Percentiles rank a stretch among this genome's conserved stretches.
Evolutionary conservation across 92 coral and sea anemone genomes (phyloP).

Genomic region (Epizoanthus illoricatus): DNA sequence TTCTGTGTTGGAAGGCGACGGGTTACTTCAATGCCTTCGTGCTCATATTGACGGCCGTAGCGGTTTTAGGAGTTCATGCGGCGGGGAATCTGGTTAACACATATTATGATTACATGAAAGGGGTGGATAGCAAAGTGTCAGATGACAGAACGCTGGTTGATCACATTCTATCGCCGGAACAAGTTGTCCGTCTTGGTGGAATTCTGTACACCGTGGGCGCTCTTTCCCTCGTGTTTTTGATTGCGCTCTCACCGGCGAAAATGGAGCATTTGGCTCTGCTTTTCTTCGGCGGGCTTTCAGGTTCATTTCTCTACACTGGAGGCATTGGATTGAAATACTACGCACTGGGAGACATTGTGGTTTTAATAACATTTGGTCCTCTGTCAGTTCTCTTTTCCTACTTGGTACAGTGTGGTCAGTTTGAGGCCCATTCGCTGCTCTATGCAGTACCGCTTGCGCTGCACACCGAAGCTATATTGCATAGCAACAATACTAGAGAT

Average conservation of each 20-base stretch:
- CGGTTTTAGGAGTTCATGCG: constrained; percentile 95
- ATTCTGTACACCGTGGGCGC: constrained; percentile 78
- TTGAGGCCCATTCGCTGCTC: constrained; percentile 65
- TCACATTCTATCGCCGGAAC: constrained; percentile 81
- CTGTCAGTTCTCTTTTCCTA: constrained; percentile 91
- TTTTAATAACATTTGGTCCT: constrained; percentile 93
- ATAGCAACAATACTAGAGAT: constrained; percentile 94
- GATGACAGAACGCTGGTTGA: constrained; percentile 97
- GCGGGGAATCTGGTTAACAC: constrained; percentile 97
- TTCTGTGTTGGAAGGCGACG: constrained; percentile 87
- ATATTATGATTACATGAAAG: constrained; percentile 91
- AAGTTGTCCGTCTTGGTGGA: constrained; percentile 92
- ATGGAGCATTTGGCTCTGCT: constrained; percentile 91
- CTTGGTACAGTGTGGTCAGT: constrained; percentile 85
- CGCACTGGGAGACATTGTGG: constrained; percentile 95
- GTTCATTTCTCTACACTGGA: constrained; percentile 96
- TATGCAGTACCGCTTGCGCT: constrained; percentile 88
- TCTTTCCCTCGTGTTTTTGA: constrained; percentile 71
- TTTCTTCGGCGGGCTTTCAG: constrained; percentile 97
- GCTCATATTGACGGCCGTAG: constrained; percentile 61
- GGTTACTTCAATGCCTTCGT: constrained; percentile 62
- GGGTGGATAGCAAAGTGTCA: constrained; percentile 92
- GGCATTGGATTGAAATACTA: constrained; percentile 95
- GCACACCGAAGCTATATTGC: constrained; percentile 93
- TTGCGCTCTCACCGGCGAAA: constrained; percentile 84